Evolutionary conservation across 2,888 invertebrate species (phyloP).

Genomic region (Platerodrilus igneus): DNA sequence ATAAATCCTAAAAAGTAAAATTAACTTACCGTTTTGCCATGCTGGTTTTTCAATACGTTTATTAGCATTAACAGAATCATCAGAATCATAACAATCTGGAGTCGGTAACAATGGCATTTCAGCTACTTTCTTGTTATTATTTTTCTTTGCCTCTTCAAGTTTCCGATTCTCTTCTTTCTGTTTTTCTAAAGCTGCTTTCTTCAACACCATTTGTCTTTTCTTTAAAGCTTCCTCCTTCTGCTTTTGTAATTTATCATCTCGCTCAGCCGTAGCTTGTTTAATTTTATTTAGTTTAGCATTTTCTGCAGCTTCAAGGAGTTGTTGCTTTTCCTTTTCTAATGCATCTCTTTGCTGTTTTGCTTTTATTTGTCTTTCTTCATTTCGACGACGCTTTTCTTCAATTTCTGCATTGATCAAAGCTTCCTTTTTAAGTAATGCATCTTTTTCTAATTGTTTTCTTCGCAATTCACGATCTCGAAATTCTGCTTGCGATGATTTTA

Average conservation of each 20-base stretch:
- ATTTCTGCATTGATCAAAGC: slow-evolving; percentile 55
- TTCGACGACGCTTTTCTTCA: slow-evolving; percentile 53
- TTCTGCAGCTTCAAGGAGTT: slow-evolving; percentile 49
- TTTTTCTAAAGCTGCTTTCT: slow-evolving; percentile 47
- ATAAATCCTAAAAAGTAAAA: too few species aligned
- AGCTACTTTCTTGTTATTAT: slow-evolving; percentile 27
- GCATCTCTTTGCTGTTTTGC: slow-evolving; percentile 50
- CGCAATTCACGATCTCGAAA: slow-evolving; percentile 33
- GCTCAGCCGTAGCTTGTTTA: slow-evolving; percentile 35
- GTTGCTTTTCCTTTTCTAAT: slow-evolving; percentile 50
- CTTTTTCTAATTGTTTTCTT: slow-evolving; percentile 36
- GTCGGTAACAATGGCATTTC: slow-evolving; percentile 51
- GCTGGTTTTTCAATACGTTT: slow-evolving; percentile 41
- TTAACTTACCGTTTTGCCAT: slow-evolving; percentile 48
- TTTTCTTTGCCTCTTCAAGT: slow-evolving; percentile 40
- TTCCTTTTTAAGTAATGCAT: slow-evolving; percentile 56
- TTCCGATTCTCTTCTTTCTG: slow-evolving; percentile 40
- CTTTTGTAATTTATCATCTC: slow-evolving; percentile 47
- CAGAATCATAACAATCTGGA: slow-evolving; percentile 56
- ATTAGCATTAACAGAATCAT: slow-evolving; percentile 43
- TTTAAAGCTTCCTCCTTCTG: slow-evolving; percentile 49
- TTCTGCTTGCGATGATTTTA: slow-evolving; percentile 37
- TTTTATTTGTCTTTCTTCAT: slow-evolving; percentile 47
- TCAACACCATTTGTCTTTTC: slow-evolving; percentile 48
- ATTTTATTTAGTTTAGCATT: slow-evolving; percentile 45